Evolutionary conservation across 2,113 vertebrate species (phyloP).

Genomic region (Dromiciops gliroides): DNA sequence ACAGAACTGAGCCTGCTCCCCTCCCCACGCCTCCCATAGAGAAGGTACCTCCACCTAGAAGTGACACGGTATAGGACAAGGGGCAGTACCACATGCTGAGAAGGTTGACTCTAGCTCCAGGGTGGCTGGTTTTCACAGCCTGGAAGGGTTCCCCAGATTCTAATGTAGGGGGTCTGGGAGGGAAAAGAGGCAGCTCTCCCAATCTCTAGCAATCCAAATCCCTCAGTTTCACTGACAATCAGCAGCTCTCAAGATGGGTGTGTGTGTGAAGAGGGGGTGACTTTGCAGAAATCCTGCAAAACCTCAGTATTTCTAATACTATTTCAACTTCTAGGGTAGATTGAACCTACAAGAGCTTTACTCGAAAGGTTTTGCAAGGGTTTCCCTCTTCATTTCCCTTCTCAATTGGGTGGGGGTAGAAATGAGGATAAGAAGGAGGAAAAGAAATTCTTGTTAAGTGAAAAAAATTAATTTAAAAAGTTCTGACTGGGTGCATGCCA

Average conservation of each 20-base stretch:
- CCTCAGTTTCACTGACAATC: neutral
- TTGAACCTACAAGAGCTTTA: neutral
- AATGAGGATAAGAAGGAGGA: neutral
- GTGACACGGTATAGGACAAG: neutral
- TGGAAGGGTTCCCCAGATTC: neutral
- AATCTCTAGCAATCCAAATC: neutral
- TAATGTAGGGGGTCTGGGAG: neutral
- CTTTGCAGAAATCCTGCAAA: neutral
- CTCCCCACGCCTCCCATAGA: neutral
- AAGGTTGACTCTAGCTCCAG: neutral
- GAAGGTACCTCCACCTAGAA: neutral
- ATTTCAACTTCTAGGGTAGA: neutral
- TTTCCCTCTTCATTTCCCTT: neutral
- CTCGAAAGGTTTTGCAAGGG: neutral
- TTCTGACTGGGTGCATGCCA: neutral
- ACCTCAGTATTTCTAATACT: neutral
- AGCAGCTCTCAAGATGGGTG: neutral
- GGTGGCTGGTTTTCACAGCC: neutral
- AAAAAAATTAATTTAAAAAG: no score
- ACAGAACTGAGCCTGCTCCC: neutral
- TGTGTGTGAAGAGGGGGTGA: neutral
- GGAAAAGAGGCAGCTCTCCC: neutral
- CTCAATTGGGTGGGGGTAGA: neutral
- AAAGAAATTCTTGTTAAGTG: no score
- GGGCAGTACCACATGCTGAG: neutral